Conservation (phyloP, 1,140 invertebrate genomes). For the Papilio xuthus region DNA sequence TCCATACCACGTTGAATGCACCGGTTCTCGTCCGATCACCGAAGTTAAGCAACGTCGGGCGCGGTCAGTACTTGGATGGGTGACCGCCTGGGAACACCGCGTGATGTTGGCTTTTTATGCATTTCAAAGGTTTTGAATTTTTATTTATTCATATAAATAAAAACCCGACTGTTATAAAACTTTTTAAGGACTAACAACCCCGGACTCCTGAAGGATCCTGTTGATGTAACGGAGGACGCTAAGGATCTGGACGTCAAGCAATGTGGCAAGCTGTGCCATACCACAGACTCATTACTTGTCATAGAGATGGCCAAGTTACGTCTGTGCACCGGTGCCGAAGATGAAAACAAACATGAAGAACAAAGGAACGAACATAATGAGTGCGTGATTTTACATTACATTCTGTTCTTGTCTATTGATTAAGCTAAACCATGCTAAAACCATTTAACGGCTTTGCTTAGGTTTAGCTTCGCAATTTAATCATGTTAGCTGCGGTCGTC, state of each 20-base stretch:
- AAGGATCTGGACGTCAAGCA: background rate
- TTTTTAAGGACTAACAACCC: background rate
- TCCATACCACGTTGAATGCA: slow-evolving; percentile 28
- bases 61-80: slow-evolving; percentile 32
- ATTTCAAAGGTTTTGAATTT: too few relatives aligned
- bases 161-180: too few relatives aligned
- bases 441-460: too few relatives aligned
- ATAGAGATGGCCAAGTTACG: background rate
- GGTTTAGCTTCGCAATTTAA: too few relatives aligned
- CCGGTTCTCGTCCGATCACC: slow-evolving; percentile 30
- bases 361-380: background rate
- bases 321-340: background rate
- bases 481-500: background rate
- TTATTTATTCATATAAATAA: too few relatives aligned
- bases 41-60: slow-evolving; percentile 29
- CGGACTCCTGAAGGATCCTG: background rate
- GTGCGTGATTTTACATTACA: background rate
- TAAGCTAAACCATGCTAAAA: too few relatives aligned
- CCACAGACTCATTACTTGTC: slow-evolving; percentile 9
- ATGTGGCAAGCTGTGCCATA: background rate
- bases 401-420: background rate
- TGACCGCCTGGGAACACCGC: slow-evolving; percentile 28
- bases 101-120: slow-evolving; percentile 14
- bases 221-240: background rate
- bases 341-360: background rate